A percentile compares a stretch with the other conserved stretches of the same genome.
These are phyloP conservation scores for Phainopepla nitens DNA, from an alignment of 2,113 vertebrate species.

Conservation along the genomic window DNA sequence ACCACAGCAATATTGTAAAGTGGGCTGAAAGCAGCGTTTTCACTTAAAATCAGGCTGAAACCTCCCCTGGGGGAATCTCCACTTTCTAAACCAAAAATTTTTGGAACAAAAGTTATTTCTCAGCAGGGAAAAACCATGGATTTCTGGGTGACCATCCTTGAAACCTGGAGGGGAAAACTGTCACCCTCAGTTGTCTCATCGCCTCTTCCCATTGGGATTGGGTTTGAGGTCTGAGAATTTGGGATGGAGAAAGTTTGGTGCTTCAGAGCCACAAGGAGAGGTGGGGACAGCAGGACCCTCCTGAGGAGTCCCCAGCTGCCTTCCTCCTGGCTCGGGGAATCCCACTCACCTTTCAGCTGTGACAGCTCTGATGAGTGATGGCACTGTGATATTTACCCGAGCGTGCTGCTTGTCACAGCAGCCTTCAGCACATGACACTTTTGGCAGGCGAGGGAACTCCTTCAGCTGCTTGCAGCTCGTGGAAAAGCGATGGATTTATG, in stretches of 20 bases:
- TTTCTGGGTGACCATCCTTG: not conserved
- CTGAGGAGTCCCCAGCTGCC: not conserved
- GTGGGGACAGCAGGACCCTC: not conserved
- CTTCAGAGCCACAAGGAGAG: rapidly evolving
- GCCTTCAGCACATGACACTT: not conserved
- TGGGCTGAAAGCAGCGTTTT: not conserved
- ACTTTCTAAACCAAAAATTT: not conserved
- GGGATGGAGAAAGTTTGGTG: not conserved
- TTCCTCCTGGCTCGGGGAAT: not conserved
- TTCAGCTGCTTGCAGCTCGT: rapidly evolving
- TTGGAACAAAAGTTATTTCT: not conserved
- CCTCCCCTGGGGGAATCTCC: not conserved
- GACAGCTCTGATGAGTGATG: not conserved
- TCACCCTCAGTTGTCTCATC: not conserved
- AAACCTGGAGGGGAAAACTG: not conserved
- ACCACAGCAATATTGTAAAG: not conserved
- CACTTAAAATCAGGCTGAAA: conserved; percentile 13
- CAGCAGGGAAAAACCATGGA: rapidly evolving
- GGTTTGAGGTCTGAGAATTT: rapidly evolving
- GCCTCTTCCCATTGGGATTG: rapidly evolving
- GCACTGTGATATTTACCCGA: not conserved
- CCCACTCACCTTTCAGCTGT: not conserved
- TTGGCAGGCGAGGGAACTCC: not conserved
- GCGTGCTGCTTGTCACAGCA: not conserved
- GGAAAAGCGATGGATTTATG: not conserved